Base-by-base conservation (phyloP, 2,888 invertebrate genomes). In the Aleiodes leptofemur region DNA sequence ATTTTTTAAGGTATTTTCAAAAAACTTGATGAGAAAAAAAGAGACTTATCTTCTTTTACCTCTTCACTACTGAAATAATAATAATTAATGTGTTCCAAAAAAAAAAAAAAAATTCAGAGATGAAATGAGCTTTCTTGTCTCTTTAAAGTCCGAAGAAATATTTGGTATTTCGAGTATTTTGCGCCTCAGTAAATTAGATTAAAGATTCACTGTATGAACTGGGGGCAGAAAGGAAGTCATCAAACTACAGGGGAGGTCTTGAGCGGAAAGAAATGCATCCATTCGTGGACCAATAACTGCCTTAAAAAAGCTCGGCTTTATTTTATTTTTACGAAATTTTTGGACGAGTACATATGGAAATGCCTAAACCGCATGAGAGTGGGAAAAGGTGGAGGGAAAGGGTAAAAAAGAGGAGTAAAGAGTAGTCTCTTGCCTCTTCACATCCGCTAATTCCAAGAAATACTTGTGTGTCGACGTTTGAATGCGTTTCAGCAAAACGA, bases 401-500 rank as follows among this genome's bases (percentile, higher is more conserved):
- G 23, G 55, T 48, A 51, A 70, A 38, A 23, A 61, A 61, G 34
- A 34, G 4, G 34, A 34, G 50, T 50, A 74, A 77, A 72, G 73
- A 76, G 55, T 34, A 43, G 48, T 64, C 64, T 64, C 64, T 72
- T 64, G 77, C 79, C 78, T 75, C 76, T 72, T 76, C 74, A 70
- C 79, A 77, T 82, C 79, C 79, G 64, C 77, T 79, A 83, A 84
- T 86, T 86, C 85, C 83, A 74, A 84, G 85, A 86, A 86, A 83
- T 84, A 80, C 81, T 80, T 81, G 80, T 78, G 76, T 78, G 76
- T 80, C 77, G 78, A 77, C 82, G 86, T 86, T 84, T 82, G 84
- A 84, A 86, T 85, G 85, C 82, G 84, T 83, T 83, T 84, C 85
- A 81, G 84, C 64, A 64, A 84, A 86, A 87, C 87, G 87, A 85